Conservation (phyloP, 2,797 vertebrate genomes). For the Avahi laniger region DNA sequence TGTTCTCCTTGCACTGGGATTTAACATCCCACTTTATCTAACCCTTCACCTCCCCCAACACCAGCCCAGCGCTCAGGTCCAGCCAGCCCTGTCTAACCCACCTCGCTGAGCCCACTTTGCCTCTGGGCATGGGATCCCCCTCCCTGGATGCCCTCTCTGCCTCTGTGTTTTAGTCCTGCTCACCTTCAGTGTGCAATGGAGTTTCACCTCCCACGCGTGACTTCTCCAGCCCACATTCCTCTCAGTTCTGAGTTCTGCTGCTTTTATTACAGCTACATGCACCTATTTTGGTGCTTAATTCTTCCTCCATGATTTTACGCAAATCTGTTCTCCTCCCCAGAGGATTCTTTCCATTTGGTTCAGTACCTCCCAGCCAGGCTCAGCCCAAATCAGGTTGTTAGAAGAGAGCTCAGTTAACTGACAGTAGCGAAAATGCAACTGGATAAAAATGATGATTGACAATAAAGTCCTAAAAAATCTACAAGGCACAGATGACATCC, state of each 20-base stretch:
- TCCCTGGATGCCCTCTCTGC: neutral
- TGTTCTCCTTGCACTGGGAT: neutral
- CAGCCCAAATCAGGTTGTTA: neutral
- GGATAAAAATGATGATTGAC: constrained; percentile 55
- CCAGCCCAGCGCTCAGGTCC: neutral
- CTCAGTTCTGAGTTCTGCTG: neutral
- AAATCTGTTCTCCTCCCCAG: constrained; percentile 49
- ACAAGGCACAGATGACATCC: constrained; percentile 11
- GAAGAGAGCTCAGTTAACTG: constrained; percentile 30
- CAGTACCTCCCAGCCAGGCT: neutral
- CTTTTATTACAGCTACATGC: constrained; percentile 7
- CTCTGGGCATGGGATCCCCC: neutral
- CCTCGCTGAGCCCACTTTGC: accelerated
- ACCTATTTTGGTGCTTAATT: constrained; percentile 55
- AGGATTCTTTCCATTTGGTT: constrained; percentile 11
- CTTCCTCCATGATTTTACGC: constrained; percentile 33
- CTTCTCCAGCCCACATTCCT: neutral
- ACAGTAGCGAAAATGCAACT: constrained; percentile 48
- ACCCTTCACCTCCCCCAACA: neutral
- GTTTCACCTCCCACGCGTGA: neutral
- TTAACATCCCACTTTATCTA: neutral
- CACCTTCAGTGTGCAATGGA: neutral
- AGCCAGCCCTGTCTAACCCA: neutral
- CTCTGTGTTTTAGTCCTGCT: neutral
- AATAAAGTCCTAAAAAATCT: constrained; percentile 17